Base-by-base conservation (phyloP, 2,797 vertebrate genomes). In the Spheniscus humboldti region DNA sequence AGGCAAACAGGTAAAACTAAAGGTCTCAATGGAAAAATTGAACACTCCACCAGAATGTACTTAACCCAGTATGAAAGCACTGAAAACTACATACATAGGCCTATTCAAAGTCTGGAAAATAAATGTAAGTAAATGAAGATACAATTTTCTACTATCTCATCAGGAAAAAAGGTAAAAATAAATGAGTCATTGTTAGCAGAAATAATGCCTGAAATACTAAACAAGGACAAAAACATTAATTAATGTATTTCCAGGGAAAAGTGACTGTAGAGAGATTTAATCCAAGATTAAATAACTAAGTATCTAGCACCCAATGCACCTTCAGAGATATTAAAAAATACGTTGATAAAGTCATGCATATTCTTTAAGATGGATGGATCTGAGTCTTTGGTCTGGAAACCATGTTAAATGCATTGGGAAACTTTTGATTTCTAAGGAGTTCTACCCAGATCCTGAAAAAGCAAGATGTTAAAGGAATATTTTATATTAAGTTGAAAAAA, bases 11-110 rank as follows among this genome's bases (percentile, higher is more conserved):
- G 23, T 12, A 86, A 80, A 88, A 62, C 25, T 37, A 47, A 55
- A 6, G 5, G 3, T 57, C 19, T 80, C 28, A 50, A 3, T 24
- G 14, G 73, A 41, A 93, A 90, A 90, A 57, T 0, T 10, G 18
- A 72, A 39, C 28, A 15, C 12, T 59, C 9, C 28, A 20, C 10
- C 39, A 79, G 37, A 93, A 84, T 39, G 13, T 25, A 45, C 10
- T 80, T 69, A 48, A 78, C 33, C 27, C 4, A 33, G 14, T 19
- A 45, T n/a, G 45, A 85, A 87, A 64, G 4, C 13, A 56, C 7
- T 23, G 28, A 82, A 76, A 64, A 18, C 47, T 7, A 55, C 10
- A 55, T 9, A 52, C 8, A 52, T 6, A 52, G 0, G 0, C 3
- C 12, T 47, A 57, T 37, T 52, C 50, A 50, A 28, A 62, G 14